A percentile compares a stretch with the other conserved stretches of the same genome.
Conservation (phyloP, 2,888 invertebrate genomes). For the Auanema freiburgensis region DNA sequence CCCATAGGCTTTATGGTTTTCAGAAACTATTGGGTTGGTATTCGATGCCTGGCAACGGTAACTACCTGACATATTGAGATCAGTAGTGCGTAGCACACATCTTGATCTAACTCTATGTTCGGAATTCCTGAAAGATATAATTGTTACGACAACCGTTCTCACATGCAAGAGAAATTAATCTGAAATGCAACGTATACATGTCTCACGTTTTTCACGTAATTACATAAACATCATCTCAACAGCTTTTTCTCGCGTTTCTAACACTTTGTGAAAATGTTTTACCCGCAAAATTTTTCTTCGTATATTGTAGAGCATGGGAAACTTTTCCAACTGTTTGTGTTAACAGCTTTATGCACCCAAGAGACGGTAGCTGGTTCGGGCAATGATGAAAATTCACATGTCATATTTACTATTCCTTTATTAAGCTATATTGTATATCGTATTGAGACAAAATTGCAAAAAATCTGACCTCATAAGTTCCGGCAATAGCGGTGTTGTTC, state of each 20-base stretch:
- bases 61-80: constrained; percentile 18
- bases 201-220: too few species aligned
- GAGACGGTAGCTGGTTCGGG: constrained; percentile 17
- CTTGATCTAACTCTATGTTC: constrained; percentile 14
- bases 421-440: constrained; percentile 10
- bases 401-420: constrained; percentile 16
- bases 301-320: constrained; percentile 17
- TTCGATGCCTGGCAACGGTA: constrained; percentile 18
- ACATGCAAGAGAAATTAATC: too few species aligned
- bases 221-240: too few species aligned
- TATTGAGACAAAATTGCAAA: neutral
- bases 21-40: neutral
- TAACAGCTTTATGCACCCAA: constrained; percentile 18
- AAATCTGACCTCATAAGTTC: constrained; percentile 19
- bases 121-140: constrained; percentile 9
- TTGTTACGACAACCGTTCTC: neutral
- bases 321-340: constrained; percentile 16
- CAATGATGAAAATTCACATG: constrained; percentile 18
- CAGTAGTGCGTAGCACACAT: constrained; percentile 14
- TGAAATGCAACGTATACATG: too few species aligned
- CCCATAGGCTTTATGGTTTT: constrained; percentile 17
- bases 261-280: neutral
- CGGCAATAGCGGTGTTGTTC: constrained; percentile 4
- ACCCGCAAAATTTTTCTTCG: constrained; percentile 19
- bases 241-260: too few species aligned